Conservation (phyloP, 2,113 vertebrate genomes). For the Rhinopomastus cyanomelas region DNA sequence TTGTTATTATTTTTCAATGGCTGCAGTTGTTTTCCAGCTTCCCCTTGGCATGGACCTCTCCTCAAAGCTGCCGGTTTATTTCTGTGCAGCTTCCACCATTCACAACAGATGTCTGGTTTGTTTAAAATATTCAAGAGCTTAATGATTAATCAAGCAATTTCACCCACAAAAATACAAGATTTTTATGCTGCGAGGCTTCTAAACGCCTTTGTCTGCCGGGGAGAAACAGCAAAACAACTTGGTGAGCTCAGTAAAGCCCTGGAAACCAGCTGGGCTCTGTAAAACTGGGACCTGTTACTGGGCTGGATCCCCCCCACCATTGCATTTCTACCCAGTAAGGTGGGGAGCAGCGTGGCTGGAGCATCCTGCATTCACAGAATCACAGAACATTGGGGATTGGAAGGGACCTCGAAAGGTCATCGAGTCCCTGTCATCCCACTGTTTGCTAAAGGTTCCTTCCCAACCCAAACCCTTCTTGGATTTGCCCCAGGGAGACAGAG, state of each 20-base stretch:
- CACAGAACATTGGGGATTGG: no score
- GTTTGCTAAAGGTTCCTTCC: not conserved
- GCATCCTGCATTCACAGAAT: not conserved
- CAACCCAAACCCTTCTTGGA: not conserved
- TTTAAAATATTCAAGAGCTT: conserved; percentile 58
- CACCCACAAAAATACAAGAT: conserved; percentile 50
- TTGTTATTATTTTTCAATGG: not conserved
- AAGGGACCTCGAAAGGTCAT: no score
- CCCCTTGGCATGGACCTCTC: conserved; percentile 31
- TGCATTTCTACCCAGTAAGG: not conserved
- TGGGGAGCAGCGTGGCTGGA: not conserved
- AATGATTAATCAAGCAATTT: conserved; percentile 63
- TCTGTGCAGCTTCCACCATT: conserved; percentile 42
- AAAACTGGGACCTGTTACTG: not conserved
- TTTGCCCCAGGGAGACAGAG: not conserved
- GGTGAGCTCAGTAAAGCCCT: not conserved
- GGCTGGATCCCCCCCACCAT: not conserved
- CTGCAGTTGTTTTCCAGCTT: conserved; percentile 25
- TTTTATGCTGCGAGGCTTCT: not conserved
- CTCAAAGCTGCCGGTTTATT: conserved; percentile 17
- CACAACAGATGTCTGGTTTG: conserved; percentile 67
- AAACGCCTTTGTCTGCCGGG: conserved; percentile 15
- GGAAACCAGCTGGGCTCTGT: conserved; percentile 12
- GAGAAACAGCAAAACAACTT: not conserved
- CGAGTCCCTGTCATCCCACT: no score